A percentile compares a stretch with the other conserved stretches of the same genome.
Evolutionary conservation across 2,113 vertebrate genomes (phyloP).

Genomic region (Boulengeromyrus knoepffleri): DNA sequence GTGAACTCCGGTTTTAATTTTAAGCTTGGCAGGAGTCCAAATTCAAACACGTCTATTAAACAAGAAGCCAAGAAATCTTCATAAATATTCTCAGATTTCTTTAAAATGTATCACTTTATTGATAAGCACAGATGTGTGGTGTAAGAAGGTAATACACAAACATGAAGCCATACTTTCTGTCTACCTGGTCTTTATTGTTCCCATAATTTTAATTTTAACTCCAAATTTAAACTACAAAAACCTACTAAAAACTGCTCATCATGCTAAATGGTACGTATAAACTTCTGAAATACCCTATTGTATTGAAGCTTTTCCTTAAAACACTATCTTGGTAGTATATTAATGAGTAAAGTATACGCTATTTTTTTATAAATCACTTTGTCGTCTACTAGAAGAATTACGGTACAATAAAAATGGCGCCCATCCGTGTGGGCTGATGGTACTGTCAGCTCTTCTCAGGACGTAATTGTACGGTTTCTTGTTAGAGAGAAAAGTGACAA

Average conservation of each 20-base stretch:
- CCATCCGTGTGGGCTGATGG: background rate
- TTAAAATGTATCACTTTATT: background rate
- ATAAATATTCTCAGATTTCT: background rate
- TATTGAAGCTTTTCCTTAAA: background rate
- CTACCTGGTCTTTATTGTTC: background rate
- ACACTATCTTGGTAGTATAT: background rate
- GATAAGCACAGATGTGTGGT: background rate
- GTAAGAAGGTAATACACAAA: background rate
- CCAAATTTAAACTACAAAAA: background rate
- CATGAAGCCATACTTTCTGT: background rate
- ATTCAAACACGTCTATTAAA: background rate
- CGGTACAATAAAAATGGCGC: constrained; percentile 18
- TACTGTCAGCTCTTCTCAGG: background rate
- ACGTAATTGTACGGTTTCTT: background rate
- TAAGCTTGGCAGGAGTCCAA: background rate
- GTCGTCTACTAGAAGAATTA: background rate
- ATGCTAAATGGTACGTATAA: background rate
- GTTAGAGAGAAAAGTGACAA: background rate
- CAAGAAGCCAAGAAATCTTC: background rate
- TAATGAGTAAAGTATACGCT: background rate
- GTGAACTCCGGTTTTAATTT: background rate
- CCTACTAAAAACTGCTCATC: background rate
- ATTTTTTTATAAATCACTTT: background rate
- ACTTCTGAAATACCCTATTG: background rate
- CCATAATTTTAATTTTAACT: background rate